phyloP scores from a whole-genome alignment of 2,797 vertebrate species.

The Onychomys torridus region DNA sequence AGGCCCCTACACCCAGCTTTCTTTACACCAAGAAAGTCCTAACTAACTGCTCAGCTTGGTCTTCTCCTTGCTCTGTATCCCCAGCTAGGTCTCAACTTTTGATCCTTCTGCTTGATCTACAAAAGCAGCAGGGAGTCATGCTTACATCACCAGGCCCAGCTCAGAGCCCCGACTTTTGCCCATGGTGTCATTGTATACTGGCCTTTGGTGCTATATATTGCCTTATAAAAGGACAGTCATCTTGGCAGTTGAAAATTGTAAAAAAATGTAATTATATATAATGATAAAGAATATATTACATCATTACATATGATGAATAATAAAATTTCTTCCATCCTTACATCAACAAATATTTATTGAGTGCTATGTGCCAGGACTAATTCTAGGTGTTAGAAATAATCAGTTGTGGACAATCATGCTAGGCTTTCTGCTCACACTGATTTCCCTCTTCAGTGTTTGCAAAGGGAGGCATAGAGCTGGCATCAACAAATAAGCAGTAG shows the following conservation, averaged over 20 bases:
- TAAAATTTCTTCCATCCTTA: slow-evolving; percentile 22
- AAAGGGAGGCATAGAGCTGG: neutral
- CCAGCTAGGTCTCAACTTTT: neutral
- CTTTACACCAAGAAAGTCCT: neutral
- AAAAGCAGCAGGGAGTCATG: neutral
- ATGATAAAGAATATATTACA: neutral
- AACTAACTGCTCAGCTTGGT: neutral
- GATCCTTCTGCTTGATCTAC: neutral
- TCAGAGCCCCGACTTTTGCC: neutral
- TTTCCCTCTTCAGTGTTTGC: neutral
- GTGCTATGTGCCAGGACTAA: neutral
- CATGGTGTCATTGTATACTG: rapidly evolving
- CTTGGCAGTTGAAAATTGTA: neutral
- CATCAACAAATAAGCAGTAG: neutral
- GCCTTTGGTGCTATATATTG: rapidly evolving
- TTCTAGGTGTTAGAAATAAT: neutral
- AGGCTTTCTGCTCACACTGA: neutral
- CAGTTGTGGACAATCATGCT: neutral
- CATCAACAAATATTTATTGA: slow-evolving; percentile 3
- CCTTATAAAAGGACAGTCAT: neutral
- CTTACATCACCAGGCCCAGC: neutral
- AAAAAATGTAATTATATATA: slow-evolving; percentile 23
- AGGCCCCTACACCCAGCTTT: neutral
- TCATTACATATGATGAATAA: slow-evolving; percentile 27
- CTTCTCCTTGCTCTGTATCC: neutral